phyloP scores from a whole-genome alignment of 2,113 vertebrate species.

The Seriola rivoliana region DNA sequence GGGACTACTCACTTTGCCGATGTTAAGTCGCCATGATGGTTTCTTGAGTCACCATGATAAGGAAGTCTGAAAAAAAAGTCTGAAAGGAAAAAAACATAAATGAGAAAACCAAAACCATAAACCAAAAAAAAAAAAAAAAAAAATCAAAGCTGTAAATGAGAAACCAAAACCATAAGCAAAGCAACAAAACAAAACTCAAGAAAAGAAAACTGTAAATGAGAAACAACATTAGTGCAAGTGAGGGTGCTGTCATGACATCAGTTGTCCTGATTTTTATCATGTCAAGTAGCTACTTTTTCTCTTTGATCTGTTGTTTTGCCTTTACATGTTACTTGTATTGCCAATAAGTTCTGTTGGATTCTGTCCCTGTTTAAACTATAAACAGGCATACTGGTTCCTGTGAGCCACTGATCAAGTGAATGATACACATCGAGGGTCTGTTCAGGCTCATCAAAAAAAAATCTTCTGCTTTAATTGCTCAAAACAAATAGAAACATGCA shows the following conservation, averaged over 20 bases:
- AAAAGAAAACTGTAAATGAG: conserved; percentile 41
- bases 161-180: conserved; percentile 51
- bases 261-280: conserved; percentile 9
- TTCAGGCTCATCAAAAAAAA: not conserved
- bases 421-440: not conserved
- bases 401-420: not conserved
- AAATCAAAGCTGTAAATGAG: conserved; percentile 56
- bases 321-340: conserved; percentile 32
- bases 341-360: not conserved
- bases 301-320: conserved; percentile 34
- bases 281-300: not conserved
- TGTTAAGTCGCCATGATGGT: conserved; percentile 71
- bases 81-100: conserved; percentile 70
- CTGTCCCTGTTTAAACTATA: not conserved
- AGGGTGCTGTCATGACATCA: conserved; percentile 41
- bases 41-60: conserved; percentile 75
- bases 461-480: conserved; percentile 2
- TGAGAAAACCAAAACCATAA: conserved; percentile 68
- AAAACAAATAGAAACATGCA: not conserved
- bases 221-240: conserved; percentile 36
- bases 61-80: conserved; percentile 71
- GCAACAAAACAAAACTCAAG: conserved; percentile 31
- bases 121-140: conserved; percentile 15
- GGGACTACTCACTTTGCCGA: conserved; percentile 70
- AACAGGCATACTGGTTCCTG: conserved; percentile 1